Evolutionary conservation across 2,888 invertebrate genomes (phyloP).

Genomic region (Myopa testacea): DNA sequence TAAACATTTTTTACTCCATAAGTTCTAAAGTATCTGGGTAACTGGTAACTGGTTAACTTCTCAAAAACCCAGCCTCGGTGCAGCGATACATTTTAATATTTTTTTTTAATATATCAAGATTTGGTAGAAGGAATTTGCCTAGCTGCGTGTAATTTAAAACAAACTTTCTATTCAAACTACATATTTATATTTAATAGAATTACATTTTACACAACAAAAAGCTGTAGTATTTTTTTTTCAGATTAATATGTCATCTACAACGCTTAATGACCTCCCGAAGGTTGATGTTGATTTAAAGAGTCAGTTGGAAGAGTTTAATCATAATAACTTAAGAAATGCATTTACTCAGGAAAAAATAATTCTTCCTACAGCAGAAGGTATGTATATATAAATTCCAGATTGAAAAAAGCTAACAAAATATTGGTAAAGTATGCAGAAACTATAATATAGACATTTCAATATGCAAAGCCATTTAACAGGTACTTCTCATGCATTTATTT

Average conservation of each 20-base stretch:
- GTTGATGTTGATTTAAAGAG: constrained; percentile 89
- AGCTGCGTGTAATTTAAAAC: no score
- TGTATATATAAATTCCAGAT: constrained; percentile 27
- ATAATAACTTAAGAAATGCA: constrained; percentile 87
- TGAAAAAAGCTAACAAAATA: not conserved
- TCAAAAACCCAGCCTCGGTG: no score
- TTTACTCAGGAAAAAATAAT: constrained; percentile 92
- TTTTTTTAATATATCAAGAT: no score
- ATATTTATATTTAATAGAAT: no score
- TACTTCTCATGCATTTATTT: not conserved
- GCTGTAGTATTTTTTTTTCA: constrained; percentile 6
- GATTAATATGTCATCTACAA: constrained; percentile 71
- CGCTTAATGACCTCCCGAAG: constrained; percentile 91
- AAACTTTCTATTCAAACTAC: no score
- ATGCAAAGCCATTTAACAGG: not conserved
- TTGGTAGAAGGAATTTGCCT: no score
- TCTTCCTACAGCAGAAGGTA: constrained; percentile 94
- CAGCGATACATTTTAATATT: no score
- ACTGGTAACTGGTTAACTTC: no score
- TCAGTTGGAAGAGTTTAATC: constrained; percentile 92
- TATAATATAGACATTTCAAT: not conserved
- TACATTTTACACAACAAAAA: no score
- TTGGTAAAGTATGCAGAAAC: not conserved
- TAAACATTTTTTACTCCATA: no score
- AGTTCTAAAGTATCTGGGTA: no score